Evolutionary conservation across 2,797 vertebrate species (phyloP), one percentile per base, ranked within the genome.

Genomic region (Eremophila alpestris): DNA sequence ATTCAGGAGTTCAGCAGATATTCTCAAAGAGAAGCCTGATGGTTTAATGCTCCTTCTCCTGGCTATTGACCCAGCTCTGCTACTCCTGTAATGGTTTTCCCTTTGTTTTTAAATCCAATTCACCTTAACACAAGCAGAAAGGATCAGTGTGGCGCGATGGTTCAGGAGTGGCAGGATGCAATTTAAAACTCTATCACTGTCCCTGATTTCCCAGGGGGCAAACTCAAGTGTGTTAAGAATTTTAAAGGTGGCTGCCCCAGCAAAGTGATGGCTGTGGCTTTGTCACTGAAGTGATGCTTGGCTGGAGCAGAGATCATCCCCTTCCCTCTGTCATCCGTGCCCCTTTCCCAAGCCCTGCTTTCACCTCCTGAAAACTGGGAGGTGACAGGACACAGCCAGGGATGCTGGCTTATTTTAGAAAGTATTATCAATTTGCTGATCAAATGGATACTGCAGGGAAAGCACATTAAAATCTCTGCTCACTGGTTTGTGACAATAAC

Each of bases 191-290:
- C 16, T 71, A 76, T 78, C 58, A n/a, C 7, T 10, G 82, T 23
- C 87, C 43, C 56, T 95, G 73, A 96, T 96, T 97, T 95, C 93
- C 89, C 89, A 94, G 63, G 55, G 59, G 90, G 26, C 7, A 80
- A 74, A 45, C 23, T 32, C 45, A 43, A 87, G 91, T 18, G 81
- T 56, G 48, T n/a, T 59, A 62, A 78, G 83, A 87, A 87, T 92
- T 92, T 78, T 76, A 73, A 81, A 90, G 67, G 64, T 7, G 4
- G 49, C 62, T 88, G 75, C 54, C 30, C 46, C 83, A 85, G 67
- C 40, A 70, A 64, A 87, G 24, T 9, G 29, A 83, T 79, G 41
- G 59, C n/a, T 83, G 54, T 38, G 54, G 24, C 29, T 78, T 76
- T 82, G 77, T 64, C 19, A 10, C 48, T 54, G 52, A 79, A 46